These are phyloP conservation scores for Nymphicus hollandicus DNA, from an alignment of 2,113 vertebrate genomes.

Conservation along the genomic window DNA sequence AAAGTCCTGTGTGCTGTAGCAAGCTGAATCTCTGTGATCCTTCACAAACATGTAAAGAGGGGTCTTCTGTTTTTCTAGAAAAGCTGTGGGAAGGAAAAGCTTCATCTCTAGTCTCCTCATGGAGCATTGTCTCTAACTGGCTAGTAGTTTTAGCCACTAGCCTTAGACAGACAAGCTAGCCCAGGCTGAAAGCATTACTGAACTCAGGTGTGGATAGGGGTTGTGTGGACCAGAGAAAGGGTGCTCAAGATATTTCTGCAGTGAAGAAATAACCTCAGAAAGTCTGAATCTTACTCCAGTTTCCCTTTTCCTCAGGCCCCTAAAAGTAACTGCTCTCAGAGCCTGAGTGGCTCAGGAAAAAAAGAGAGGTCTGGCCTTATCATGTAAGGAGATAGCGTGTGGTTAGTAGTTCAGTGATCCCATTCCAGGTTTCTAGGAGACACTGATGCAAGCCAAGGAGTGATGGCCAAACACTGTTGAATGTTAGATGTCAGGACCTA, in stretches of 20 bases:
- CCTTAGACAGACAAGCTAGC: background rate
- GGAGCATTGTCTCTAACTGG: background rate
- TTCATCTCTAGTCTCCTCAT: background rate
- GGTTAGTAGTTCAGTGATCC: background rate
- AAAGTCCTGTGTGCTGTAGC: background rate
- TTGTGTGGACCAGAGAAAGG: constrained; percentile 20
- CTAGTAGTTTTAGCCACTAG: background rate
- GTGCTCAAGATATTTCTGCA: background rate
- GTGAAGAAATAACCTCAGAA: constrained; percentile 19
- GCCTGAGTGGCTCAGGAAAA: background rate
- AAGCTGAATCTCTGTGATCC: background rate
- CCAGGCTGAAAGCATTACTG: background rate
- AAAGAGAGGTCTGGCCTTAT: background rate
- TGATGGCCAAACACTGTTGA: background rate
- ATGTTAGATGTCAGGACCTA: background rate
- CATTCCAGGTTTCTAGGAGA: background rate
- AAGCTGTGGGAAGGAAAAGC: background rate
- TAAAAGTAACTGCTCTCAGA: background rate
- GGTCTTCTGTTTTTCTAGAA: background rate
- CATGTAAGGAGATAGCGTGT: background rate
- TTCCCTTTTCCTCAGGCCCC: background rate
- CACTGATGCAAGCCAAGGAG: background rate
- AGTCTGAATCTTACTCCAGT: background rate
- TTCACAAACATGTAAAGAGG: background rate
- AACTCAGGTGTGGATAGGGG: background rate